These are phyloP conservation scores for Benitochromis conjunctus DNA, from an alignment of 2,113 vertebrate species.

Conservation along the genomic window DNA sequence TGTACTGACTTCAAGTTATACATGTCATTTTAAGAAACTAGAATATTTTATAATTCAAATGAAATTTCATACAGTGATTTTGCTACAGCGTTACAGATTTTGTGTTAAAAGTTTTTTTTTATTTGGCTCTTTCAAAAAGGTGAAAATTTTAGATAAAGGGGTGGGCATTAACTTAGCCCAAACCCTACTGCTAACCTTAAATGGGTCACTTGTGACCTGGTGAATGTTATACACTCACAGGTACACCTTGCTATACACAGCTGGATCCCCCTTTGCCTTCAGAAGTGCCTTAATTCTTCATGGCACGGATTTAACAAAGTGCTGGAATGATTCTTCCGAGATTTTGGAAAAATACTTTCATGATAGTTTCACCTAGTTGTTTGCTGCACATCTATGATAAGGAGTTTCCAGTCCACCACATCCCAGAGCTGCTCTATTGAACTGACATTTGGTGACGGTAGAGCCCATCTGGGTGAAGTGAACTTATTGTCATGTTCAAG, in stretches of 20 bases:
- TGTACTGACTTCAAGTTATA: background rate
- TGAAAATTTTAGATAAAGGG: background rate
- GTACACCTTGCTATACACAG: background rate
- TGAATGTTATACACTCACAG: background rate
- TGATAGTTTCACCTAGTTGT: background rate
- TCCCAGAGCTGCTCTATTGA: background rate
- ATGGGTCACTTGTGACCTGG: background rate
- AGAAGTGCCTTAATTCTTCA: background rate
- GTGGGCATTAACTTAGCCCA: background rate
- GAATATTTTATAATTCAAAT: background rate
- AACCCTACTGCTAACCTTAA: background rate
- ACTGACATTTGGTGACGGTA: background rate
- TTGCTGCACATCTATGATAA: background rate
- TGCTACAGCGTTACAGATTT: background rate
- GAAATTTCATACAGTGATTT: background rate
- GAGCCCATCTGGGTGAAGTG: background rate
- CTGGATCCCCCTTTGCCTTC: background rate
- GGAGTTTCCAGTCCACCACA: background rate
- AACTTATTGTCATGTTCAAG: background rate
- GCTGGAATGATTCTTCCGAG: background rate
- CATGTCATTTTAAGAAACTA: background rate
- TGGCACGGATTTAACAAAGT: background rate
- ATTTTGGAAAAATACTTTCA: background rate
- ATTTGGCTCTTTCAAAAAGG: background rate
- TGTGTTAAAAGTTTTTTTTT: background rate